Conservation (phyloP, 1,140 invertebrate species). For the Brachionus asplanchnoidis region DNA sequence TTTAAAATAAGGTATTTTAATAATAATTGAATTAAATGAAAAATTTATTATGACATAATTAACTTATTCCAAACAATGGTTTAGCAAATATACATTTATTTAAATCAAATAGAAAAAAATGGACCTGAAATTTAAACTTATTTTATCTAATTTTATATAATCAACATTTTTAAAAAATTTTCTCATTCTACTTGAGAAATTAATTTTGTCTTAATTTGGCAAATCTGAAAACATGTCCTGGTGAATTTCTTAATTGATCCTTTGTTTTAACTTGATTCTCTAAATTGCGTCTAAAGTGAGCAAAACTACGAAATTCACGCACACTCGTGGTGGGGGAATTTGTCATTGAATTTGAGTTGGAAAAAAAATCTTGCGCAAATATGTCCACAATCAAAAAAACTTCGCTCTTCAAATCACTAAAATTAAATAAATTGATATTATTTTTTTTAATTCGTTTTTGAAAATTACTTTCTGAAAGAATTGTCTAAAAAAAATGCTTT, state of each 20-base stretch:
- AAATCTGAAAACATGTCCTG: neutral
- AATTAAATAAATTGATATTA: neutral
- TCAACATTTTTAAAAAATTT: neutral
- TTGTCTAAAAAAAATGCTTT: neutral
- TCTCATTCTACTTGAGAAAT: neutral
- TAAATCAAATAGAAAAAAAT: neutral
- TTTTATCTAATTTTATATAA: neutral
- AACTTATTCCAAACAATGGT: neutral
- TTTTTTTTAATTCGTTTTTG: neutral
- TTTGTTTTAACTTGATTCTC: neutral
- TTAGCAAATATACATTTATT: neutral
- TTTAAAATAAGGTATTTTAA: no score
- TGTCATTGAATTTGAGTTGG: neutral
- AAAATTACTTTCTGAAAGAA: neutral
- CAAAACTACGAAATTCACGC: neutral
- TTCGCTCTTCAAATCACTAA: neutral
- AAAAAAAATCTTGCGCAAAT: neutral
- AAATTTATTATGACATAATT: no score
- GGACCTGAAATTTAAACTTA: neutral
- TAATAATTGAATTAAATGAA: no score
- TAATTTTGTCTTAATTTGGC: neutral
- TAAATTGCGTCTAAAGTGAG: neutral
- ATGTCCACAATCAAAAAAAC: constrained; percentile 12
- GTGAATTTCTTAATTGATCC: neutral
- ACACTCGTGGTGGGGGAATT: neutral